Evolutionary conservation across 2,797 vertebrate species (phyloP), one percentile per base, ranked within the genome.

Genomic region (Melanotaenia nigrans): DNA sequence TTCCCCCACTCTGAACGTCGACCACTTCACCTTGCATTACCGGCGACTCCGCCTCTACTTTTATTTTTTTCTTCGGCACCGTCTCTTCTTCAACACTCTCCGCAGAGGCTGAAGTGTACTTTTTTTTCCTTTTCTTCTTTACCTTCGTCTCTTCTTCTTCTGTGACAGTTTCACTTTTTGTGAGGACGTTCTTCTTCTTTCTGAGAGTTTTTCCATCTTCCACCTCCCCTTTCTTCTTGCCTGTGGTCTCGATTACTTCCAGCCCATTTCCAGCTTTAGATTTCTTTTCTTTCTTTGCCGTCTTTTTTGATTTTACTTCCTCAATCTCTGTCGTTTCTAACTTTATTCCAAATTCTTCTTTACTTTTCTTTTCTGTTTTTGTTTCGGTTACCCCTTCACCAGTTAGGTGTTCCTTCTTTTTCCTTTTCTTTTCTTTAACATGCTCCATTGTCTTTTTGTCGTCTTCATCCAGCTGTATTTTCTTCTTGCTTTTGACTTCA

Each of bases 371-470:
- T 62, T 77, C 74, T 49, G 11, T 57, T 28, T 13, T 8, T 16
- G 18, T 36, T 14, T 38, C 14, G 16, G 25, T 40, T 1, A 12
- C 47, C 18, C 49, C 35, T 16, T 70, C 35, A 10, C 20, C 54
- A 5, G 24, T 56, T 56, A 40, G 36, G 28, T 58, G 71, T 61
- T 86, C 57, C 87, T 86, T 38, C 20, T 73, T 68, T 40, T 82
- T 86, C 70, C 42, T 72, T 36, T 82, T 87, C 74, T 61, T 83
- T 9, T 67, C 18, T 71, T 65, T 71, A 28, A 53, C 65, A 53
- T 79, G 16, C 40, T 68, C 54, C 42, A 7, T 20, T 45, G 4
- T 45, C 16, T 45, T 20, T 16, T 18, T 5, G 4, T 42, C 3
- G 40, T 45, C 42, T 45, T 45, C 42, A 5, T 45, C 42, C 42